These are phyloP conservation scores for Eurypyga helias DNA, from an alignment of 2,113 vertebrate genomes.

Conservation along the genomic window DNA sequence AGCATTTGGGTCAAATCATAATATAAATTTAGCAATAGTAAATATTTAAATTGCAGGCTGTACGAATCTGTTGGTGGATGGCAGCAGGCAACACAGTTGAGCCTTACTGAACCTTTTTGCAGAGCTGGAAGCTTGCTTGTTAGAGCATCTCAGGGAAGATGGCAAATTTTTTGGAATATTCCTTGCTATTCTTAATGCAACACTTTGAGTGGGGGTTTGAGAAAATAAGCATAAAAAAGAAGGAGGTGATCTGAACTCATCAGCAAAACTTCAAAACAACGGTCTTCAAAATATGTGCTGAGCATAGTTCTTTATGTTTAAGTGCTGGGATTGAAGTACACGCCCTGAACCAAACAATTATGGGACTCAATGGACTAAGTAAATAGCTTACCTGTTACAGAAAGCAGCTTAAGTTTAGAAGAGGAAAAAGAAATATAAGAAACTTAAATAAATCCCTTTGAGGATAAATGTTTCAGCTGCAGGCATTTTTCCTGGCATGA, in stretches of 20 bases:
- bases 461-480: slow-evolving; percentile 26
- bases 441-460: slow-evolving; percentile 14
- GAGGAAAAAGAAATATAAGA: slow-evolving; percentile 18
- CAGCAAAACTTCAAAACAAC: neutral
- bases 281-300: neutral
- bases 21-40: slow-evolving; percentile 29
- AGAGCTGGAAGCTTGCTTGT: neutral
- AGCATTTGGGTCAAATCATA: neutral
- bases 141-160: neutral
- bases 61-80: neutral
- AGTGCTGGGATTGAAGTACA: neutral
- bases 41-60: slow-evolving; percentile 12
- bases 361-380: slow-evolving; percentile 26
- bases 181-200: neutral
- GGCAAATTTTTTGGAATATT: neutral
- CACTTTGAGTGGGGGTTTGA: neutral
- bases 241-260: neutral
- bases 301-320: neutral
- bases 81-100: neutral
- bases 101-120: neutral
- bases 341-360: slow-evolving; percentile 40
- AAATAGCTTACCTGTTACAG: slow-evolving; percentile 39
- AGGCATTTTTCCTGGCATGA: slow-evolving; percentile 16
- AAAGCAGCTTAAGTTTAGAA: slow-evolving; percentile 44
- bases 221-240: neutral